These are phyloP conservation scores for Pangasianodon gigas DNA, from an alignment of 2,113 vertebrate genomes.

Conservation along the genomic window DNA sequence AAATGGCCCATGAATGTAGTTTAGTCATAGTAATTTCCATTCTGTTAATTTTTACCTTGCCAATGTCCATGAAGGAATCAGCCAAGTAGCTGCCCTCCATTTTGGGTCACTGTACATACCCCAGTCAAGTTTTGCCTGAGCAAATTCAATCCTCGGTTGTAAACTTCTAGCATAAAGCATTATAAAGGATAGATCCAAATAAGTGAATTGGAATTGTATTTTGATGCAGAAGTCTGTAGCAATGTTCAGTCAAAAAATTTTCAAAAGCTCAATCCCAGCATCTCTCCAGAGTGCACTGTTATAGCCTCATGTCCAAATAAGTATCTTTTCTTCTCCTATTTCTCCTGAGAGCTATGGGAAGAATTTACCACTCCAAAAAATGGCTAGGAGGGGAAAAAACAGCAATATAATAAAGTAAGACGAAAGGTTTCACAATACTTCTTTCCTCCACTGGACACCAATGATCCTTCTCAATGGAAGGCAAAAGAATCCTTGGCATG, in stretches of 20 bases:
- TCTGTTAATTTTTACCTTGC: conserved; percentile 1
- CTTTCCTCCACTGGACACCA: conserved; percentile 13
- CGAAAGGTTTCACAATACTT: conserved; percentile 19
- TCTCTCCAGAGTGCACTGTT: conserved; percentile 5
- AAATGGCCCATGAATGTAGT: neutral
- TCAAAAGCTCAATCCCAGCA: conserved; percentile 32
- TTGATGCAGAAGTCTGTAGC: conserved; percentile 49
- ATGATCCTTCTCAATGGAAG: conserved; percentile 48
- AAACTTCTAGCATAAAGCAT: conserved; percentile 63
- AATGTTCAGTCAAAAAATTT: conserved; percentile 57
- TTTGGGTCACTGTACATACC: conserved; percentile 45
- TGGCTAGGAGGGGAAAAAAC: neutral
- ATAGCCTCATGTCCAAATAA: conserved; percentile 28
- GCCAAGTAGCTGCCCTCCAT: neutral
- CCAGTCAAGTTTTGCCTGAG: conserved; percentile 36
- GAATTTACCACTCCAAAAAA: neutral
- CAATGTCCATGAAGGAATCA: neutral
- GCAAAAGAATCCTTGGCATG: conserved; percentile 46
- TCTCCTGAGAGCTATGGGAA: neutral
- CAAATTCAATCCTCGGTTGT: conserved; percentile 10
- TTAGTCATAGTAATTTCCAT: neutral
- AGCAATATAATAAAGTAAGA: conserved; percentile 41
- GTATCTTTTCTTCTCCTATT: conserved; percentile 19
- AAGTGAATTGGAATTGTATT: conserved; percentile 24
- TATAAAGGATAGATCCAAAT: conserved; percentile 28